Evolutionary conservation across 2,797 vertebrate species (phyloP).

Genomic region (Eupleurogrammus muticus): DNA sequence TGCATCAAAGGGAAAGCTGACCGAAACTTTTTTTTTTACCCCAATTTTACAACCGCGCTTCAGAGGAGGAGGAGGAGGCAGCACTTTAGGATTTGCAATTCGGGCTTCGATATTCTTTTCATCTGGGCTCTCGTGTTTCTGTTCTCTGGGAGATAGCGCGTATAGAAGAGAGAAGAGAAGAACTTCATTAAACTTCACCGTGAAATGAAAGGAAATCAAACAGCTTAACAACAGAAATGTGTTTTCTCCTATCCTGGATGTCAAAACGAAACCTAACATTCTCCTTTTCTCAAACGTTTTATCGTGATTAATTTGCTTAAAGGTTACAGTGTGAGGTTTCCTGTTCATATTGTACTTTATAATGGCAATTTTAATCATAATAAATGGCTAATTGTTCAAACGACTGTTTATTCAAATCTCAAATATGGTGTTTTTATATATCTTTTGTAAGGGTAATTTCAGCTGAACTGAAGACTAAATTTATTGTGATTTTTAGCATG

Average conservation of each 20-base stretch:
- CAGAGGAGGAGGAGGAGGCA: conserved; percentile 18
- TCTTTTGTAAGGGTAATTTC: neutral
- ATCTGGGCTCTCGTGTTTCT: conserved; percentile 37
- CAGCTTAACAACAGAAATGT: conserved; percentile 11
- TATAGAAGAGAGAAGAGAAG: conserved; percentile 41
- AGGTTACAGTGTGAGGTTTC: too few relatives aligned
- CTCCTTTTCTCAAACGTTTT: neutral
- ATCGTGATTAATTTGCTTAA: neutral
- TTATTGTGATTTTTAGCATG: neutral
- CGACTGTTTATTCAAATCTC: neutral
- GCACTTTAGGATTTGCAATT: conserved; percentile 23
- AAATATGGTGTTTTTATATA: neutral
- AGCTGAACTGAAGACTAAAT: neutral
- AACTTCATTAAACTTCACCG: conserved; percentile 28
- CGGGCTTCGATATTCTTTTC: conserved; percentile 37
- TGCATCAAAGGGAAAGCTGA: conserved; percentile 26
- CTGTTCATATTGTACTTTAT: too few relatives aligned
- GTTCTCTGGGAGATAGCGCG: neutral
- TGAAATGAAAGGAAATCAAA: conserved; percentile 20
- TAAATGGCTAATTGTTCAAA: too few relatives aligned
- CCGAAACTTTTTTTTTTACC: conserved; percentile 14
- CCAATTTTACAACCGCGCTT: conserved; percentile 17
- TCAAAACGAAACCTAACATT: conserved; percentile 6
- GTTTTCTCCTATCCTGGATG: neutral
- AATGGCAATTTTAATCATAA: too few relatives aligned